These are phyloP conservation scores for Desmophyllum pertusum DNA, from an alignment of 92 coral and sea anemone species.

Conservation along the genomic window DNA sequence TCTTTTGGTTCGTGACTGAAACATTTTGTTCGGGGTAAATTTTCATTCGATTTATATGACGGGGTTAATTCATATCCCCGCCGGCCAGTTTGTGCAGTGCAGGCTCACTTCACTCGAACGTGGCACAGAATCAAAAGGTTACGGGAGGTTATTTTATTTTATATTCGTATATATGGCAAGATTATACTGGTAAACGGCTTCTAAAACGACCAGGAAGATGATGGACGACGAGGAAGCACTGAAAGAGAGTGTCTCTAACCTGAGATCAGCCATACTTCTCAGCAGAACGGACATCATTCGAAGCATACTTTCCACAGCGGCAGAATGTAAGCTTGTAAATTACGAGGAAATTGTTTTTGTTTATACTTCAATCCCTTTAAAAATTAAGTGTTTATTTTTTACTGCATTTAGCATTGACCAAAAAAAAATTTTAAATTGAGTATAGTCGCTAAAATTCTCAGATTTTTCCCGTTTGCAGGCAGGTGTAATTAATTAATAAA, in stretches of 20 bases:
- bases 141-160: not conserved
- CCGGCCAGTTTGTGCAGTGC: not conserved
- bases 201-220: not conserved
- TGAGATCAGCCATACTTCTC: constrained; percentile 86
- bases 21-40: not conserved
- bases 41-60: constrained; percentile 20
- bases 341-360: not conserved
- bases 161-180: not conserved
- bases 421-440: not conserved
- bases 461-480: not conserved
- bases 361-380: not conserved
- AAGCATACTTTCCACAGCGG: constrained; percentile 94
- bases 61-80: not conserved
- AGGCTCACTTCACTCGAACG: constrained; percentile 21
- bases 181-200: not conserved
- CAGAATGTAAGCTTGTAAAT: constrained; percentile 97
- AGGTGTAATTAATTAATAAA: not conserved
- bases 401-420: not conserved
- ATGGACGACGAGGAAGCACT: constrained; percentile 97
- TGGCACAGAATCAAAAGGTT: constrained; percentile 1
- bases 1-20: not conserved
- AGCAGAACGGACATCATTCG: constrained; percentile 93
- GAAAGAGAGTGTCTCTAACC: constrained; percentile 90
- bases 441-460: not conserved
- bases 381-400: not conserved